A percentile compares a stretch with the other conserved stretches of the same genome.
phyloP scores from a whole-genome alignment of 2,797 vertebrate species.

The Cossypha niveicapilla region DNA sequence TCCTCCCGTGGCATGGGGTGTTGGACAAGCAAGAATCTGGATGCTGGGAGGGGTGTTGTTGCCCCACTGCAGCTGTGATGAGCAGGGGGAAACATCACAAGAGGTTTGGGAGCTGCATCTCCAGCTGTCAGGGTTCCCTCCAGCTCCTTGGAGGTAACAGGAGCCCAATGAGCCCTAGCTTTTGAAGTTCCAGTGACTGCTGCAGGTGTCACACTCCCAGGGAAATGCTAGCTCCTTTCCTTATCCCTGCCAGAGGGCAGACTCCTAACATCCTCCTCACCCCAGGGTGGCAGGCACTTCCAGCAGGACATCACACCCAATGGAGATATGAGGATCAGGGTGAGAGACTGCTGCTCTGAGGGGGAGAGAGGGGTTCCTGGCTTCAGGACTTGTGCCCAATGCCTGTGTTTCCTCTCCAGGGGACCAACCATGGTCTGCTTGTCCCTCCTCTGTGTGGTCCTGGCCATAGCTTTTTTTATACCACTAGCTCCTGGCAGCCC shows the following conservation, averaged over 20 bases:
- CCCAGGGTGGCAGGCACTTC: not conserved
- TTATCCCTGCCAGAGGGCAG: not conserved
- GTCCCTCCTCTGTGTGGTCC: not conserved
- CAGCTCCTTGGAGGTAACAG: not conserved
- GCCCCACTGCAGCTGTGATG: rapidly evolving
- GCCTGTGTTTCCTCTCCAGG: not conserved
- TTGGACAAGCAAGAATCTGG: rapidly evolving
- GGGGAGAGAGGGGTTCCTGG: not conserved
- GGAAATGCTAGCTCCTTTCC: not conserved
- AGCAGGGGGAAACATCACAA: not conserved
- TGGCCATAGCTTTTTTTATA: not conserved
- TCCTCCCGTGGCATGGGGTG: rapidly evolving
- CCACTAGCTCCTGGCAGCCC: not conserved
- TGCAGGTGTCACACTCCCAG: rapidly evolving
- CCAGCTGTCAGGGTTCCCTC: not conserved
- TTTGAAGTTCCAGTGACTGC: not conserved
- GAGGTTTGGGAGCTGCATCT: not conserved
- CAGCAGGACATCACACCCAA: not conserved
- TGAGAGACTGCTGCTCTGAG: not conserved
- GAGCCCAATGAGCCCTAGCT: not conserved
- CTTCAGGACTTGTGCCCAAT: not conserved
- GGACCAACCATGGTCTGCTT: not conserved
- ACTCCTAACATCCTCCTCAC: not conserved
- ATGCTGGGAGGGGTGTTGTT: not conserved
- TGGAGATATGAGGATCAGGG: not conserved